Evolutionary conservation across 2,113 vertebrate genomes (phyloP).

Genomic region (Pteronura brasiliensis): DNA sequence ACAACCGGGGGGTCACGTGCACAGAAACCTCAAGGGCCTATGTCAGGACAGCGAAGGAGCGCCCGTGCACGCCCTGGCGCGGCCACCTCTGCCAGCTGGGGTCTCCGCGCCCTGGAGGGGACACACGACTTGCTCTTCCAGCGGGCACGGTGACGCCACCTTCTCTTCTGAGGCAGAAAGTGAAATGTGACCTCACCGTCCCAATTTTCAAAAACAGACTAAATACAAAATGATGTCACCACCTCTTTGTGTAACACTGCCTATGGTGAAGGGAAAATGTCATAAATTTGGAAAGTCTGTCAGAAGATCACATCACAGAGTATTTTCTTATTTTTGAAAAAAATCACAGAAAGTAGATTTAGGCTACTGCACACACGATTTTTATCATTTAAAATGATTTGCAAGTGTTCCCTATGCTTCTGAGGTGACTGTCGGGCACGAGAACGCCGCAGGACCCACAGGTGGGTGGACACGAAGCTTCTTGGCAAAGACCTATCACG

Average conservation of each 20-base stretch:
- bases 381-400: not conserved
- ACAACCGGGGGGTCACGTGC: fast-evolving
- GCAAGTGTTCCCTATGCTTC: not conserved
- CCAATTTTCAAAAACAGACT: not conserved
- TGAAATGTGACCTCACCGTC: not conserved
- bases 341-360: not conserved
- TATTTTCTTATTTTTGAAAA: not conserved
- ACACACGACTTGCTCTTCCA: not conserved
- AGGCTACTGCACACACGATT: not conserved
- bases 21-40: not conserved
- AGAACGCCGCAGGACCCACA: not conserved
- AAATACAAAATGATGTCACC: not conserved
- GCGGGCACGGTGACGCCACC: fast-evolving
- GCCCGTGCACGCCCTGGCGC: fast-evolving
- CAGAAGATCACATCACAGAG: not conserved
- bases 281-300: not conserved
- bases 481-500: fast-evolving
- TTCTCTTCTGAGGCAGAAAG: not conserved
- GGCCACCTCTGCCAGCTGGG: not conserved
- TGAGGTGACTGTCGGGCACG: not conserved
- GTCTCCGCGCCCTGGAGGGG: not conserved
- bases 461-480: not conserved
- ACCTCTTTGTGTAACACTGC: not conserved
- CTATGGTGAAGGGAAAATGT: not conserved
- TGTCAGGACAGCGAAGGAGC: not conserved